Percentiles rank a stretch among this genome's conserved stretches.
phyloP scores from a whole-genome alignment of 1,140 invertebrate species.

The Cotesia vestalis region DNA sequence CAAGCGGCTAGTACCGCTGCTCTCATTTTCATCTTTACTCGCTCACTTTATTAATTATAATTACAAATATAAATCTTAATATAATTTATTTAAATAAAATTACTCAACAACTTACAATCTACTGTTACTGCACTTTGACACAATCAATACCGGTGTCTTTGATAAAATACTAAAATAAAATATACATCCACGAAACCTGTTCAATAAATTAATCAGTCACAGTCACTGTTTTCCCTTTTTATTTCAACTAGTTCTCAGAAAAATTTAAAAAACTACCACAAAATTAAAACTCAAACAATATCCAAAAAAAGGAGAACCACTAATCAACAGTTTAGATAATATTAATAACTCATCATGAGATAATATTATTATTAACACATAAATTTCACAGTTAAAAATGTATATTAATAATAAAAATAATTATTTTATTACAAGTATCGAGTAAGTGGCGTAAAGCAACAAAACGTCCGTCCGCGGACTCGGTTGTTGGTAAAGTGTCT shows the following conservation, averaged over 20 bases:
- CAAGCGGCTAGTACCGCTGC: constrained; percentile 56
- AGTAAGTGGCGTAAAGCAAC: constrained; percentile 34
- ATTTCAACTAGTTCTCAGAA: no score
- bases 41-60: constrained; percentile 14
- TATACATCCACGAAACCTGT: background rate
- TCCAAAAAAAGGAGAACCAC: background rate
- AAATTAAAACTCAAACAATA: no score
- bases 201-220: background rate
- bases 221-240: background rate
- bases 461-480: constrained; percentile 44
- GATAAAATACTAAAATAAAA: no score
- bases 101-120: no score
- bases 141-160: no score
- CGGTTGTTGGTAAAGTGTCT: constrained; percentile 53
- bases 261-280: no score
- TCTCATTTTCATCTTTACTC: constrained; percentile 49
- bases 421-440: constrained; percentile 7
- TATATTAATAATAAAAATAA: background rate
- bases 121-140: background rate
- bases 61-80: background rate
- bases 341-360: background rate
- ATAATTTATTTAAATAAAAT: no score
- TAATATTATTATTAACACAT: background rate
- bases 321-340: background rate
- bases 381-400: background rate